Percentiles rank a stretch among this genome's conserved stretches.
Conservation (phyloP, 2,797 vertebrate species). For the Otus scops region DNA sequence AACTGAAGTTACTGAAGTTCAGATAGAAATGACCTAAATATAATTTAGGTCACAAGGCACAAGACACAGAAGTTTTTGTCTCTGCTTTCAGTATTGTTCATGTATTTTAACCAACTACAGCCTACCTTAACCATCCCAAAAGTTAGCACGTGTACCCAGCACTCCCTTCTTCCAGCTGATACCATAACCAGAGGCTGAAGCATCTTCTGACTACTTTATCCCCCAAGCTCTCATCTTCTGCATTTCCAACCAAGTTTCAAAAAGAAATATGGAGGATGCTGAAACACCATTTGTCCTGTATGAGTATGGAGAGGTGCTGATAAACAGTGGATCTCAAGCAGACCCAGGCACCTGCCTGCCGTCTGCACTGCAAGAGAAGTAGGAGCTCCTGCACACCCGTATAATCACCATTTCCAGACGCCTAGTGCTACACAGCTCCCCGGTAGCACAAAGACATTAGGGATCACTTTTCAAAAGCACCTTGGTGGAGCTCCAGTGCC, state of each 20-base stretch:
- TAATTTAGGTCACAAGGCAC: neutral
- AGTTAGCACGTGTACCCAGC: neutral
- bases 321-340: accelerated
- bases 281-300: neutral
- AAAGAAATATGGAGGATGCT: neutral
- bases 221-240: neutral
- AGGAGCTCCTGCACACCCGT: neutral
- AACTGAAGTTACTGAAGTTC: neutral
- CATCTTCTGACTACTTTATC: neutral
- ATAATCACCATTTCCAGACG: neutral
- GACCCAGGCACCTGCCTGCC: neutral
- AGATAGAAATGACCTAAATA: neutral
- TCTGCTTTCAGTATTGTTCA: neutral
- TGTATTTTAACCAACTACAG: neutral
- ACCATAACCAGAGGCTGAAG: neutral
- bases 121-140: neutral
- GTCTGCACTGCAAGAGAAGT: neutral
- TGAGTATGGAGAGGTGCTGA: neutral
- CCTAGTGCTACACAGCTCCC: neutral
- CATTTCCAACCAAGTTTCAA: neutral
- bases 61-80: neutral
- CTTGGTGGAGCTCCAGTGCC: neutral
- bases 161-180: neutral
- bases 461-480: neutral
- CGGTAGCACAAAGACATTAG: neutral